Percentiles rank a stretch among this genome's conserved stretches.
These are phyloP conservation scores for Galago senegalensis DNA, from an alignment of 2,797 vertebrate species.

Conservation along the genomic window DNA sequence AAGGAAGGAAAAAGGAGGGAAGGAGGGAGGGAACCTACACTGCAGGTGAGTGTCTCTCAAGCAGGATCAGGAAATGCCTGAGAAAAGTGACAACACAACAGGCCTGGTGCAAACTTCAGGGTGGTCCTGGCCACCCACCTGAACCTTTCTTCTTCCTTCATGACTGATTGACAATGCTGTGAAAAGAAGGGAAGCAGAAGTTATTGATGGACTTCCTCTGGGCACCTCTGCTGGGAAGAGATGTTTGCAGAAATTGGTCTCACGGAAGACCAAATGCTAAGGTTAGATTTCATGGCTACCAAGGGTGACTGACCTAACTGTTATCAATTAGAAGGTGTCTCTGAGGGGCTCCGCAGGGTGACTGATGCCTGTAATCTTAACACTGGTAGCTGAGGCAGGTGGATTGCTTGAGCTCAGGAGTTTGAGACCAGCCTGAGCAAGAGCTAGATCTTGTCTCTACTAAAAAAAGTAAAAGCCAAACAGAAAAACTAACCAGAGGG, in stretches of 20 bases:
- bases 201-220: not conserved
- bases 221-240: not conserved
- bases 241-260: not conserved
- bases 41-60: not conserved
- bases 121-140: not conserved
- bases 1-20: not conserved
- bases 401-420: too few relatives aligned
- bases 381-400: too few relatives aligned
- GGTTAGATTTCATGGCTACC: not conserved
- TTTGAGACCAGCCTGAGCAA: too few relatives aligned
- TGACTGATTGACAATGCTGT: not conserved
- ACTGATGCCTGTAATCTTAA: too few relatives aligned
- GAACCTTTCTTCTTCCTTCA: not conserved
- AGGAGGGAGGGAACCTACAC: not conserved
- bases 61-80: not conserved
- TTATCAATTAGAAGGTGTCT: not conserved
- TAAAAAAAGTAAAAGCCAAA: too few relatives aligned
- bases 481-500: too few relatives aligned
- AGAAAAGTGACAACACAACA: not conserved
- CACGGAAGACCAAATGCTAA: not conserved
- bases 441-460: too few relatives aligned
- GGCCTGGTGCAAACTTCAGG: not conserved
- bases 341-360: too few relatives aligned
- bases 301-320: not conserved
- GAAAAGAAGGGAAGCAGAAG: slow-evolving; percentile 7